A percentile compares a stretch with the other conserved stretches of the same genome.
These are phyloP conservation scores for Drosophila mulleri DNA, from an alignment of 2,888 invertebrate species.

Conservation along the genomic window DNA sequence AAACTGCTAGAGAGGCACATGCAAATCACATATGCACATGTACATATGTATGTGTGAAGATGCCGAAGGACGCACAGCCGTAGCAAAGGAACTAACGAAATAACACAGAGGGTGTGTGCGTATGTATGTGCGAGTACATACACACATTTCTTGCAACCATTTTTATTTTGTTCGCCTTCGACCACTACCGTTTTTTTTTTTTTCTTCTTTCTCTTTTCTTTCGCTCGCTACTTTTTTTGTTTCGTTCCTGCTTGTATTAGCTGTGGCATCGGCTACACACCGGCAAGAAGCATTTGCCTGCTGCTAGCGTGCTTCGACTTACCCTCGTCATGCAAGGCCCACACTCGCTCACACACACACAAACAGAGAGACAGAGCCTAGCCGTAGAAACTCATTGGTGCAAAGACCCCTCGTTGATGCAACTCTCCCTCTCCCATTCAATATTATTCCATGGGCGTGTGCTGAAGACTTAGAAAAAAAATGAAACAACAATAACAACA, in stretches of 20 bases:
- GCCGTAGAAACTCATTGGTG: conserved; percentile 52
- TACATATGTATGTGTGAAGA: background rate
- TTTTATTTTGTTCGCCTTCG: conserved; percentile 55
- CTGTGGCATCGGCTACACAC: conserved; percentile 16
- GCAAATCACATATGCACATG: too few relatives aligned
- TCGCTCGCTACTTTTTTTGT: background rate
- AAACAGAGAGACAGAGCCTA: background rate
- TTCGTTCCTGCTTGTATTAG: conserved; percentile 15
- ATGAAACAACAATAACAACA: background rate
- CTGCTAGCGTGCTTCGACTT: conserved; percentile 19
- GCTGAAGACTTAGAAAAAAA: conserved; percentile 31
- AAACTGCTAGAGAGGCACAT: too few relatives aligned
- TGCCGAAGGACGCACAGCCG: conserved; percentile 12
- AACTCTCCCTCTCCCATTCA: background rate
- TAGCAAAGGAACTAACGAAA: background rate
- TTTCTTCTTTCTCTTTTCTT: conserved; percentile 4
- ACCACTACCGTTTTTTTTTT: conserved; percentile 38
- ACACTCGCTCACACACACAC: conserved; percentile 14
- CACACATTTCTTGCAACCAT: conserved; percentile 61
- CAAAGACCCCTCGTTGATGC: conserved; percentile 25
- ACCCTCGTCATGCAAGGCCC: conserved; percentile 31
- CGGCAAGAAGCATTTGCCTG: conserved; percentile 9
- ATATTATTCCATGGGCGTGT: conserved; percentile 6
- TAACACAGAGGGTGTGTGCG: too few relatives aligned
- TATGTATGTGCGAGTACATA: too few relatives aligned